Conservation (phyloP, 2,797 vertebrate genomes). For the Astyanax mexicanus region DNA sequence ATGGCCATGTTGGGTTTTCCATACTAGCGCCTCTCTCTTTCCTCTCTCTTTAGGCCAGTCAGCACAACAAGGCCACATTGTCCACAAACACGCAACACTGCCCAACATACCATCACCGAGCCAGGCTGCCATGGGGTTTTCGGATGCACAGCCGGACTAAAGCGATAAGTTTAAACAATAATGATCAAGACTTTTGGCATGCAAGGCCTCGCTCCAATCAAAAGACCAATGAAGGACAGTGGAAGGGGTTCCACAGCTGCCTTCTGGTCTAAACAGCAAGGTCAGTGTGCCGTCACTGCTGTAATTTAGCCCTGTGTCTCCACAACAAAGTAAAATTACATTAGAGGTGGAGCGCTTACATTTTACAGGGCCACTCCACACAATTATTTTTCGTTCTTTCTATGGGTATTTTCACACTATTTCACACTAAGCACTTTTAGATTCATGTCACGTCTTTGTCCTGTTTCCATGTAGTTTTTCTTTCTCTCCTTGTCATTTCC, state of each 20-base stretch:
- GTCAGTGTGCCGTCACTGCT: background rate
- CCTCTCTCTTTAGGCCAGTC: background rate
- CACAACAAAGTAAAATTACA: too few species aligned
- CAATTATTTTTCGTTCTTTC: too few species aligned
- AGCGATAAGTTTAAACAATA: background rate
- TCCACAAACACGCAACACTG: constrained; percentile 17
- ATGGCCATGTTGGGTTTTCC: constrained; percentile 11
- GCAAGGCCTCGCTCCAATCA: background rate
- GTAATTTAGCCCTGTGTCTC: background rate
- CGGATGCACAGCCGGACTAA: background rate
- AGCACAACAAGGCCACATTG: constrained; percentile 32
- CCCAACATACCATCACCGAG: background rate
- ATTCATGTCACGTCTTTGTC: too few species aligned
- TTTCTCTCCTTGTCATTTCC: too few species aligned
- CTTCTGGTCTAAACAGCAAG: background rate
- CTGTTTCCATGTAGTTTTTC: too few species aligned
- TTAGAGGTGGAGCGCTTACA: too few species aligned
- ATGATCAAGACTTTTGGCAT: background rate
- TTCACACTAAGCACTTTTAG: too few species aligned
- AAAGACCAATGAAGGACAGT: background rate
- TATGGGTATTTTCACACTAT: too few species aligned
- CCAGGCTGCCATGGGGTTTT: constrained; percentile 4
- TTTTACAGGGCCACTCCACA: too few species aligned
- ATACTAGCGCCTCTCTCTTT: constrained; percentile 15
- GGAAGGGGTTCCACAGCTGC: background rate